Percentiles rank a stretch among this genome's conserved stretches.
phyloP scores from a whole-genome alignment of 2,797 vertebrate genomes.

The Carcharodon carcharias region DNA sequence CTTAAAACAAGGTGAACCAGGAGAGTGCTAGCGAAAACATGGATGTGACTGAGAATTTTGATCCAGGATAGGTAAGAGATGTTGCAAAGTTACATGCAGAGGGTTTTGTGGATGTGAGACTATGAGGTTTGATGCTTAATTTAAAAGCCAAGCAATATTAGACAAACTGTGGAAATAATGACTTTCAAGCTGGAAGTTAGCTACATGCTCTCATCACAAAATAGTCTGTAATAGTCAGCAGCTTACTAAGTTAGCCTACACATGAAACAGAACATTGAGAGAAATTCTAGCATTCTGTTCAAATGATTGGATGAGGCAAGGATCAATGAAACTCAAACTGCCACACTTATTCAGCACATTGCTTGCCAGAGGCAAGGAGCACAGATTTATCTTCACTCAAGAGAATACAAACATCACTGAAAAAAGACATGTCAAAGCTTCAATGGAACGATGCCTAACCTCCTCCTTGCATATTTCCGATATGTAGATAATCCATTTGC shows the following conservation, averaged over 20 bases:
- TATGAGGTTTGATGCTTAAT: not conserved
- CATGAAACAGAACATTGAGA: too few relatives aligned
- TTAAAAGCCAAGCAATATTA: not conserved
- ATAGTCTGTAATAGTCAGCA: not conserved
- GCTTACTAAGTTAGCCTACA: not conserved
- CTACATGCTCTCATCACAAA: not conserved
- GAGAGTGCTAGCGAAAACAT: not conserved
- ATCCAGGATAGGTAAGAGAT: not conserved
- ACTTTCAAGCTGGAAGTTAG: not conserved
- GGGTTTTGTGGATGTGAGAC: not conserved
- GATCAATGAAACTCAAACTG: not conserved
- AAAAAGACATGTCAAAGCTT: too few relatives aligned
- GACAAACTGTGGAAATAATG: not conserved
- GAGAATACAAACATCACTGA: too few relatives aligned
- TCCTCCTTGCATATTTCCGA: too few relatives aligned
- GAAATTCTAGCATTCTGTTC: not conserved
- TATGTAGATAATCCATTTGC: too few relatives aligned
- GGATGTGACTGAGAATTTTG: not conserved
- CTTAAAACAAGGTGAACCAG: not conserved
- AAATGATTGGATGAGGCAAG: not conserved
- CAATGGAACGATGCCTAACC: too few relatives aligned
- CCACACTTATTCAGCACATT: not conserved
- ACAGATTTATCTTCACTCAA: not conserved
- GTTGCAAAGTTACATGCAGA: too few relatives aligned
- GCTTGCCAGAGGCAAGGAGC: not conserved